These are phyloP conservation scores for Tonatia bakeri DNA, from an alignment of 2,113 vertebrate species.

Conservation along the genomic window DNA sequence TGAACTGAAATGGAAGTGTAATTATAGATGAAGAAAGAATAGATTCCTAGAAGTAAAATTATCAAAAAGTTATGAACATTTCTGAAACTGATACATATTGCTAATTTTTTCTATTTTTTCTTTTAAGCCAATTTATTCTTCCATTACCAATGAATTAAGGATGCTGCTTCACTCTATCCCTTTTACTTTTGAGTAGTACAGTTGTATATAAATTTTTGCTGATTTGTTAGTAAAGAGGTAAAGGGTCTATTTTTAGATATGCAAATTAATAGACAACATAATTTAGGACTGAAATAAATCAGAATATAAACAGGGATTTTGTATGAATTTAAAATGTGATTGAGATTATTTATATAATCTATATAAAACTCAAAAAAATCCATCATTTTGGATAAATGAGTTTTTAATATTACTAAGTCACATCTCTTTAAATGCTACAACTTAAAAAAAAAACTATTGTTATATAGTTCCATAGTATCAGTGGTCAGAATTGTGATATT, in stretches of 20 bases:
- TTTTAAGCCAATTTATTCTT: not conserved
- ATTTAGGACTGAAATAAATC: not conserved
- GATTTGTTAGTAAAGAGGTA: not conserved
- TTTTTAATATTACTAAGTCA: slow-evolving; percentile 45
- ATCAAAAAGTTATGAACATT: not conserved
- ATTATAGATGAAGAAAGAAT: slow-evolving; percentile 8
- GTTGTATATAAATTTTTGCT: not conserved
- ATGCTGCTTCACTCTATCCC: not conserved
- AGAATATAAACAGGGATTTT: not conserved
- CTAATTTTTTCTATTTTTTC: not conserved
- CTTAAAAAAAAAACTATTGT: not conserved
- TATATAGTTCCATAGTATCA: not conserved
- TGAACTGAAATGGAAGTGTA: not conserved
- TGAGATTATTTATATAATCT: not conserved
- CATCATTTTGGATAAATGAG: not conserved
- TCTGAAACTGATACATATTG: not conserved
- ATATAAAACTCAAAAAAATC: not conserved
- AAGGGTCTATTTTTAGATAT: slow-evolving; percentile 17
- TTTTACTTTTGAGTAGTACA: not conserved
- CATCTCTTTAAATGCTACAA: not conserved
- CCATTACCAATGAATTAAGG: not conserved
- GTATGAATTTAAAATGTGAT: slow-evolving; percentile 9
- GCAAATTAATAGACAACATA: not conserved
- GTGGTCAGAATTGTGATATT: not conserved
- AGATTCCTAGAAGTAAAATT: not conserved